Base-by-base conservation (phyloP, 2,113 vertebrate genomes). In the Carettochelys insculpta region DNA sequence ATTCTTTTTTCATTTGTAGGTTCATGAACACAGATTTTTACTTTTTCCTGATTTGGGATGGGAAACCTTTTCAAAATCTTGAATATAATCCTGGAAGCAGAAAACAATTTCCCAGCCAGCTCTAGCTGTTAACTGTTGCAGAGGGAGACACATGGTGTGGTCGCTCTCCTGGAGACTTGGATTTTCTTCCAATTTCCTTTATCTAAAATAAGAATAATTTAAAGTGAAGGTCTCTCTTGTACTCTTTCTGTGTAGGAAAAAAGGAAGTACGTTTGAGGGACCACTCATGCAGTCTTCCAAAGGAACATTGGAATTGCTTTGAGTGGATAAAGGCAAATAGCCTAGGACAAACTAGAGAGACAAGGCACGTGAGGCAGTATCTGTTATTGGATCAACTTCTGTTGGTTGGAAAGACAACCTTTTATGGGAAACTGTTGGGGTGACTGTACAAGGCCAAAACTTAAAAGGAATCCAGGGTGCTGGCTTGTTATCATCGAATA, bases 291-390 rank as follows among this genome's bases (percentile, higher is more conserved):
- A 76, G 22, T 6, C 87, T 0, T 0, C 8, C 56, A 53, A 41
- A 29, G 38, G 19, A 82, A 65, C 88, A 56, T 58, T 58, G 54
- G 27, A 58, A 79, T 34, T 16, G 5, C 8, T 56, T 48, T 75
- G 53, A 20, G 14, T 1, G 34, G 16, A 1, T n/a, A 29, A 84
- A 89, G 54, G 20, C 45, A 71, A 86, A 27, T 52, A 82, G 48
- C 0, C 0, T 27, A 25, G 12, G 38, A 41, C 77, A 87, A 80
- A 1, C 47, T 54, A 51, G 71, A 83, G 13, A 38, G 34, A 68
- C 19, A 68, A 68, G n/a, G n/a, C 11, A 11, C 4, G 2, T 38
- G n/a, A 11, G 61, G 61, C 22, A 68, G n/a, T 68, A 68, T 11
- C 9, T 68, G 38, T 38, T 38, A 68, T 22, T 68, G n/a, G 61